Evolutionary conservation across 2,113 vertebrate species (phyloP), one percentile per base, ranked within the genome.

Genomic region (Hippocampus abdominalis): DNA sequence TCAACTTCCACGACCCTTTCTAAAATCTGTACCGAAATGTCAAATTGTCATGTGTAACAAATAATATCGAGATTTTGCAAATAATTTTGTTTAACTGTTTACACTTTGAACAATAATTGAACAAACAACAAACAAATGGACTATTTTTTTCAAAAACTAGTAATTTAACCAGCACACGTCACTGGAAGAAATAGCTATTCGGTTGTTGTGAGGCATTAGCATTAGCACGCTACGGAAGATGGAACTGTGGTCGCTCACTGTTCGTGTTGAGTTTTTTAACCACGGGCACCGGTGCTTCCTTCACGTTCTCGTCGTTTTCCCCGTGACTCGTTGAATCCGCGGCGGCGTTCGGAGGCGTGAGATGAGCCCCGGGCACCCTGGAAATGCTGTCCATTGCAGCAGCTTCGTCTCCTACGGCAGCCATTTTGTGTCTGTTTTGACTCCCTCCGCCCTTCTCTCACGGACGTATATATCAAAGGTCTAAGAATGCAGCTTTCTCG

Each of bases 341-440:
- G 1, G 59, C 29, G 16, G 82, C 56, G 56, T 64, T 85, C 21
- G 72, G 54, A 3, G 78, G 76, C 8, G 81, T 73, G 1, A 77
- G 44, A 0, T 84, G 82, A 1, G 69, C 78, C 18, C 87, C 32
- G 0, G 90, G 81, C 0, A 81, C 86, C 66, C 76, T 83, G 59
- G 81, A 86, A 54, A 91, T 90, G 72, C 79, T 90, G 20, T 91
- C 90, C 90, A 91, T 90, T 0, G 81, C 86, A 20, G 83, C 85
- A 1, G 91, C 89, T 8, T 92, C 90, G 42, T 90, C 88, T 4
- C 89, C 91, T 1, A 73, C 86, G 0, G 90, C 91, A 56, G 92
- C 91, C 92, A 93, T 93, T 87, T 88, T 86, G 77, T 75, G 86
- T 84, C 84, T 76, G 76, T 72, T 78, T 66, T 44, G 68, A 60